Evolutionary conservation across 2,113 vertebrate genomes (phyloP).

Genomic region (Spizaetus ornatus): DNA sequence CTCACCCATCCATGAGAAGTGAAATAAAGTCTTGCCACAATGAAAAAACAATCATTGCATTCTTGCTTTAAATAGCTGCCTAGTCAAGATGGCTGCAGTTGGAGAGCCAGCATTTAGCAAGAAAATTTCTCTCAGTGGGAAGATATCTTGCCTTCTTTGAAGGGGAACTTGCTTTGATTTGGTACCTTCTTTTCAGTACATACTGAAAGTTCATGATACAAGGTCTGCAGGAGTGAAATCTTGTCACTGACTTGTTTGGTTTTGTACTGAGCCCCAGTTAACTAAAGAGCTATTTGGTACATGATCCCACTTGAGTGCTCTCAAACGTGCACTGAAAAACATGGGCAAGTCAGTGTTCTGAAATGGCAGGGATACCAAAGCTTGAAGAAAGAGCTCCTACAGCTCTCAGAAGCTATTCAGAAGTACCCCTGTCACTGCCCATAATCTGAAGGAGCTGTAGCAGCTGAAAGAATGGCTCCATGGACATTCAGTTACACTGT

Average conservation of each 20-base stretch:
- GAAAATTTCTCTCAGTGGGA: constrained; percentile 41
- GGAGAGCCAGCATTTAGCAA: constrained; percentile 57
- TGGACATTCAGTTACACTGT: background rate
- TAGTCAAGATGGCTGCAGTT: constrained; percentile 55
- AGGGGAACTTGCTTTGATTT: constrained; percentile 43
- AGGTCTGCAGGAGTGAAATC: constrained; percentile 31
- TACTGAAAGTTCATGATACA: constrained; percentile 32
- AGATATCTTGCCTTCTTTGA: constrained; percentile 31
- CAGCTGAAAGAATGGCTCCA: background rate
- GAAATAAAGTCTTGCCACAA: constrained; percentile 22
- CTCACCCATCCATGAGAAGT: constrained; percentile 15
- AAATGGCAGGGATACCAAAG: background rate
- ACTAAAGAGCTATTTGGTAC: background rate
- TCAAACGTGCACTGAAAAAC: background rate
- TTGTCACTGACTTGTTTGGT: background rate
- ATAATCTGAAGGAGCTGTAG: background rate
- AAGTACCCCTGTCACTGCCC: background rate
- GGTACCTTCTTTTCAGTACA: constrained; percentile 28
- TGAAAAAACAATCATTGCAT: constrained; percentile 16
- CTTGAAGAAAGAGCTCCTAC: background rate
- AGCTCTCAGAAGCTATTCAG: background rate
- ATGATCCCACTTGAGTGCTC: background rate
- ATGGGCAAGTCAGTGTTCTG: background rate
- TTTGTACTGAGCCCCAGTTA: background rate
- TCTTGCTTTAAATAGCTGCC: constrained; percentile 47